Percentiles rank a stretch among this genome's conserved stretches.
phyloP scores from a whole-genome alignment of 2,113 vertebrate genomes.

The Ceyx melanurus region DNA sequence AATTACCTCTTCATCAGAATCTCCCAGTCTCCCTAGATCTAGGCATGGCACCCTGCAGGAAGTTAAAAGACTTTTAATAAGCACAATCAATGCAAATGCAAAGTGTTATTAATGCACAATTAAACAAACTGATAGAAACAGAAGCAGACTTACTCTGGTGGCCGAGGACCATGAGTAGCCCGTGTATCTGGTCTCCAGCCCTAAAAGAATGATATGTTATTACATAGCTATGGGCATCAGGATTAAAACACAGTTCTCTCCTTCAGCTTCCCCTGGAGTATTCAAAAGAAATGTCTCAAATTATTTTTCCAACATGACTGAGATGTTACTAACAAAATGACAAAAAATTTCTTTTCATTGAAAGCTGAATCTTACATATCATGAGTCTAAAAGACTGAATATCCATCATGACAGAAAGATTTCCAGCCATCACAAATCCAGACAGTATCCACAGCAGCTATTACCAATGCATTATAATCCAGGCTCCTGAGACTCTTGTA shows the following conservation, averaged over 20 bases:
- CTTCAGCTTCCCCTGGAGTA: neutral
- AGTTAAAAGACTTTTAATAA: neutral
- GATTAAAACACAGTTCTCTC: neutral
- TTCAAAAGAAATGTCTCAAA: neutral
- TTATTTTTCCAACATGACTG: neutral
- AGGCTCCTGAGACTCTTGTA: too few relatives aligned
- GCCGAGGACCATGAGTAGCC: conserved; percentile 27
- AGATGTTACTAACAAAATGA: neutral
- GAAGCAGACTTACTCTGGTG: conserved; percentile 73
- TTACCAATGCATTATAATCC: too few relatives aligned
- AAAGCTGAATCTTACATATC: neutral
- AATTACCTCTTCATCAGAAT: conserved; percentile 81
- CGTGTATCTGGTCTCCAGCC: conserved; percentile 54
- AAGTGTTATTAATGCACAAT: neutral
- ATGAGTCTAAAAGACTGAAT: too few relatives aligned
- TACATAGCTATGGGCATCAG: neutral
- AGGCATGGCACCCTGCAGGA: conserved; percentile 78
- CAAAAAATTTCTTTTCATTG: neutral
- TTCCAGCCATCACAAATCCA: too few relatives aligned
- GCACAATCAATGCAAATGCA: neutral
- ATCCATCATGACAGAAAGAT: too few relatives aligned
- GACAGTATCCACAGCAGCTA: too few relatives aligned
- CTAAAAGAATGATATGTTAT: conserved; percentile 22
- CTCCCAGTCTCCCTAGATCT: conserved; percentile 74
- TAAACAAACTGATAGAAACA: neutral